Conservation (phyloP, 1,140 invertebrate species). For the Aphaenogaster rudis region DNA sequence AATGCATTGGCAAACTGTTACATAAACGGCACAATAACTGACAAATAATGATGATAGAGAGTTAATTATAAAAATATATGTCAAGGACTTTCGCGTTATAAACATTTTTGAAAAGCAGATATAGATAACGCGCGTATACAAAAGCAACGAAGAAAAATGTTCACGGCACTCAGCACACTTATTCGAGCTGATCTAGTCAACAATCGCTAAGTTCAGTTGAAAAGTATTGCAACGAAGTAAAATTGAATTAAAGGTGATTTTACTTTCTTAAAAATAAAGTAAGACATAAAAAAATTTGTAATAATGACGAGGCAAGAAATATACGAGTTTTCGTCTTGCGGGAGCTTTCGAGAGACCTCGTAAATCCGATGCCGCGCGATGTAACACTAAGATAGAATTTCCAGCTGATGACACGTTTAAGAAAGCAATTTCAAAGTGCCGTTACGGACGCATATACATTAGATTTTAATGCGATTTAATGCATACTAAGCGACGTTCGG, state of each 20-base stretch:
- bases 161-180: background rate
- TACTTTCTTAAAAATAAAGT: background rate
- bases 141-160: background rate
- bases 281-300: too few species aligned
- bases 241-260: background rate
- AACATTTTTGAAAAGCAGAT: background rate
- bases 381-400: background rate
- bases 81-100: background rate
- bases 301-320: background rate
- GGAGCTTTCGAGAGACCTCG: background rate
- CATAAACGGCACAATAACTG: conserved; percentile 11
- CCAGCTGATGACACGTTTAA: background rate
- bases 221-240: background rate
- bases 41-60: background rate
- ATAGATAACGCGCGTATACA: background rate
- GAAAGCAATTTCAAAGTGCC: conserved; percentile 19
- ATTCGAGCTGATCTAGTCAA: background rate
- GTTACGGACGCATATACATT: conserved; percentile 33
- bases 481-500: background rate
- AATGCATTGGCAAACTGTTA: conserved; percentile 12
- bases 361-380: conserved; percentile 1
- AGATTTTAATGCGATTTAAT: conserved; percentile 35
- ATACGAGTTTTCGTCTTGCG: background rate
- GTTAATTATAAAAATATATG: conserved; percentile 18
- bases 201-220: conserved; percentile 5